Conservation (phyloP, 1,140 invertebrate species). For the Belonocnema kinseyi region DNA sequence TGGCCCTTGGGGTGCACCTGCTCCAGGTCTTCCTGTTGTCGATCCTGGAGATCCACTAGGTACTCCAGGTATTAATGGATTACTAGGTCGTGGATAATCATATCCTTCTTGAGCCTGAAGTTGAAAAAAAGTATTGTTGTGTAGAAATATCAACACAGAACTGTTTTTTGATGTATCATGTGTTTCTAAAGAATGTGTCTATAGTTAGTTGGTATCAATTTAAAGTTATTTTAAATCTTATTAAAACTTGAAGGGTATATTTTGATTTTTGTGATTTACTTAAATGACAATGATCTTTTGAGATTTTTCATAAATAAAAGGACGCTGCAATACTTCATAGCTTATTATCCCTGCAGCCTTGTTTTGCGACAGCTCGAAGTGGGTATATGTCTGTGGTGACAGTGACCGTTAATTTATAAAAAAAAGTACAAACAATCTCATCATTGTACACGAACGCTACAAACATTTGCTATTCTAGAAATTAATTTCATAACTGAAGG, state of each 20-base stretch:
- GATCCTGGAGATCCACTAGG: constrained; percentile 40
- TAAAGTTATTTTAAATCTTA: constrained; percentile 8
- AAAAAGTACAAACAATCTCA: constrained; percentile 20
- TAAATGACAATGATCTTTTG: constrained; percentile 7
- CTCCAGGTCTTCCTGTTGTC: constrained; percentile 39
- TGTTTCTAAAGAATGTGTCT: neutral
- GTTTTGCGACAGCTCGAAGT: constrained; percentile 12
- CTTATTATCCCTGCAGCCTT: neutral
- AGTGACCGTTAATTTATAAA: constrained; percentile 21
- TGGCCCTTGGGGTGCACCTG: constrained; percentile 47
- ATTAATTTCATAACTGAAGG: neutral
- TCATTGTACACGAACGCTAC: neutral
- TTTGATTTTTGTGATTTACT: neutral
- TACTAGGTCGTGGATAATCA: constrained; percentile 65
- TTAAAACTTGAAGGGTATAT: constrained; percentile 2
- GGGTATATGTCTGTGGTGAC: constrained; percentile 6
- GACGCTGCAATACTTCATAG: neutral
- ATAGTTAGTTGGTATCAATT: neutral
- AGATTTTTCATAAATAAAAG: constrained; percentile 26
- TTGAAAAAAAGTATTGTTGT: constrained; percentile 34
- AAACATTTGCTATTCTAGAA: constrained; percentile 12
- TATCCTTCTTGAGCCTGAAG: constrained; percentile 70
- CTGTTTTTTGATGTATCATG: constrained; percentile 8
- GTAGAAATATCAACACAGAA: constrained; percentile 11
- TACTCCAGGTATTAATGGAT: constrained; percentile 61